Evolutionary conservation across 37 sponge, comb jelly and placozoan genomes (phyloP), one percentile per base, ranked within the genome.

Genomic region (Cliona cf. orientalis): DNA sequence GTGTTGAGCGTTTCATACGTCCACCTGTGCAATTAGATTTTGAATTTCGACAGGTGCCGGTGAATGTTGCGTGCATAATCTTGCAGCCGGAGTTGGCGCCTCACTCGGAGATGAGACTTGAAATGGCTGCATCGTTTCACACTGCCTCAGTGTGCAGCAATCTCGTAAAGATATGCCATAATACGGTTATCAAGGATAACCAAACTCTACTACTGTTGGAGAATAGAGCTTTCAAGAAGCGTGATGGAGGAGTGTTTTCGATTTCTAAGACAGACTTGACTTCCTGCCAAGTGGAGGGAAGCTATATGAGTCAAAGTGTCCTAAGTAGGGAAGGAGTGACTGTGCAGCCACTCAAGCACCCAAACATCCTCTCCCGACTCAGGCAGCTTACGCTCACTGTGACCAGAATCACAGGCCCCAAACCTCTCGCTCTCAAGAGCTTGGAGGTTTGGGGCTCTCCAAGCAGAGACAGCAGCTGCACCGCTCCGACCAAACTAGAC

Each of bases 1-100:
- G 71, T 41, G 72, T 82, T 43, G 95, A 91, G 53, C 93, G 80
- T 34, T 94, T 87, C 46, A 56, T 94, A 23, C 42, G 84, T 0
- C 85, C 95, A 3, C 95, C 95, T 14, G 73, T 94, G 23, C n/a
- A 45, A n/a, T 3, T 94, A 12, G 41, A 58, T 2, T 3, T 91
- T 5, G 23, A 76, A 9, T 71, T 91, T 33, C 2, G 55, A 53
- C 28, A 32, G 2, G 58, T 65, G 29, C 87, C 87, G 1, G 46
- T 93, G 5, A 6, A 49, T n/a, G 35, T 87, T 2, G 58, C 75
- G 5, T 59, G 57, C 41, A 43, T 87, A 21, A 36, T 87, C 14
- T 28, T 87, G 2, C 33, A 31, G 3, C 69, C 76, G 14, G 49
- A 36, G n/a, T 58, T 87, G 40, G 53, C 45, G 12, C 59, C 49